Conservation (phyloP, 2,797 vertebrate genomes). For the Benthosema pterotum region DNA sequence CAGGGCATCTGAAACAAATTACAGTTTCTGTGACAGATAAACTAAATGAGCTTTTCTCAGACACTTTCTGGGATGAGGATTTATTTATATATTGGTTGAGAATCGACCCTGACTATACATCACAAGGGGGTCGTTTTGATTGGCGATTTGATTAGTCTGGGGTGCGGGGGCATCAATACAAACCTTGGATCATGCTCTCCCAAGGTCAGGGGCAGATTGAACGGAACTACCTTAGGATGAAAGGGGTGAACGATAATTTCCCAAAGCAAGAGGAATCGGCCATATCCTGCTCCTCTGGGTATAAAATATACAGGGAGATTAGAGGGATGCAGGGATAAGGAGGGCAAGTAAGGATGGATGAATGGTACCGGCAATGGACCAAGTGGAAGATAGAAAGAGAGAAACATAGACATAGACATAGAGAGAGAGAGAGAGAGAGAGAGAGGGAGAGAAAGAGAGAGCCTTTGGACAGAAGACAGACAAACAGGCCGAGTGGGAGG, state of each 20-base stretch:
- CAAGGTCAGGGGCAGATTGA: conserved; percentile 66
- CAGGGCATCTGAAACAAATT: not conserved
- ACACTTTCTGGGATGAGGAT: not conserved
- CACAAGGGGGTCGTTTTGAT: conserved; percentile 15
- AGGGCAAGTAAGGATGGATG: conserved; percentile 3
- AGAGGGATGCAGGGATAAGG: not conserved
- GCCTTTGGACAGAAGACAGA: conserved; percentile 66
- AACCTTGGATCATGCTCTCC: conserved; percentile 42
- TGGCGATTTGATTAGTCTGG: conserved; percentile 49
- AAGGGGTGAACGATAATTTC: conserved; percentile 41
- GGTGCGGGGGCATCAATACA: conserved; percentile 57
- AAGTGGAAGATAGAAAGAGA: conserved; percentile 4
- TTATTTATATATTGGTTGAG: conserved; percentile 19
- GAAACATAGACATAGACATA: not conserved
- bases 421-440: conserved; percentile 28
- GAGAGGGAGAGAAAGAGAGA: conserved; percentile 36
- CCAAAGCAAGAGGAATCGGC: conserved; percentile 22
- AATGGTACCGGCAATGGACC: conserved; percentile 24
- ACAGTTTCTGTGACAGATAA: not conserved
- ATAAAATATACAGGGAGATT: conserved; percentile 19
- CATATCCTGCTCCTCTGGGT: conserved; percentile 3
- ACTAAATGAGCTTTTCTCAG: not conserved
- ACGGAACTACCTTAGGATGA: conserved; percentile 48
- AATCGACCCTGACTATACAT: not conserved
- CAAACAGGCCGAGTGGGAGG: conserved; percentile 72